A percentile compares a stretch with the other conserved stretches of the same genome.
Evolutionary conservation across 1,140 invertebrate species (phyloP).

Genomic region (Ips typographus): DNA sequence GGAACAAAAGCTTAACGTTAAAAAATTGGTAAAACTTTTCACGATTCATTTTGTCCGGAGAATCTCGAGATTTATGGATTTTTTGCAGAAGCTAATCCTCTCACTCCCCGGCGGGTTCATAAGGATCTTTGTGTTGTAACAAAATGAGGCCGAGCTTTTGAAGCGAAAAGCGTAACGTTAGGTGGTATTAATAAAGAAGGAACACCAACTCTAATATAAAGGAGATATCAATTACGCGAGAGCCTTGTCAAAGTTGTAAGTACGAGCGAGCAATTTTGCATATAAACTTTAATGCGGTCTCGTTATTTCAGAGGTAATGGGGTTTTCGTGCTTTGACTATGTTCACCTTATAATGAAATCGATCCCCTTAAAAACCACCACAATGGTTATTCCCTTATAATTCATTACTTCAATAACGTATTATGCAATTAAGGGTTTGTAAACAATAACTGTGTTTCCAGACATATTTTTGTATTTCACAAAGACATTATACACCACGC

Average conservation of each 20-base stretch:
- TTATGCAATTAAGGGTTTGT: too few relatives aligned
- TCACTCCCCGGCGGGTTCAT: neutral
- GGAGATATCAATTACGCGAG: slow-evolving; percentile 7
- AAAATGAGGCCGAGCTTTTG: too few relatives aligned
- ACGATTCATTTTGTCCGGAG: slow-evolving; percentile 13
- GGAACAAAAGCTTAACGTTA: slow-evolving; percentile 13
- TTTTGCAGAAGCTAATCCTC: slow-evolving; percentile 1
- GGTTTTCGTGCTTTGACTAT: neutral
- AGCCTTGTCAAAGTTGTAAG: slow-evolving; percentile 4
- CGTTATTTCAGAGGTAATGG: slow-evolving; percentile 5
- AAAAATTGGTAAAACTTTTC: slow-evolving; percentile 14
- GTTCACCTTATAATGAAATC: too few relatives aligned
- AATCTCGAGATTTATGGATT: slow-evolving; percentile 8
- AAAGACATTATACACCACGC: too few relatives aligned
- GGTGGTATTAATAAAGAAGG: too few relatives aligned
- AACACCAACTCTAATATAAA: neutral
- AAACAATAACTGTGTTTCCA: too few relatives aligned
- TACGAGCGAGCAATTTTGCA: slow-evolving; percentile 5
- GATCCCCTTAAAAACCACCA: too few relatives aligned
- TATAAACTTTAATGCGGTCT: slow-evolving; percentile 8
- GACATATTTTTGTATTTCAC: too few relatives aligned
- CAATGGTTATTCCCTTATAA: too few relatives aligned
- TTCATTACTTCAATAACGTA: too few relatives aligned
- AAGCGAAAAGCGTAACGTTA: too few relatives aligned
- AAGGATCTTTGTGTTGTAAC: too few relatives aligned